Evolutionary conservation across 2,113 vertebrate genomes (phyloP).

Genomic region (Urocitellus parryii): DNA sequence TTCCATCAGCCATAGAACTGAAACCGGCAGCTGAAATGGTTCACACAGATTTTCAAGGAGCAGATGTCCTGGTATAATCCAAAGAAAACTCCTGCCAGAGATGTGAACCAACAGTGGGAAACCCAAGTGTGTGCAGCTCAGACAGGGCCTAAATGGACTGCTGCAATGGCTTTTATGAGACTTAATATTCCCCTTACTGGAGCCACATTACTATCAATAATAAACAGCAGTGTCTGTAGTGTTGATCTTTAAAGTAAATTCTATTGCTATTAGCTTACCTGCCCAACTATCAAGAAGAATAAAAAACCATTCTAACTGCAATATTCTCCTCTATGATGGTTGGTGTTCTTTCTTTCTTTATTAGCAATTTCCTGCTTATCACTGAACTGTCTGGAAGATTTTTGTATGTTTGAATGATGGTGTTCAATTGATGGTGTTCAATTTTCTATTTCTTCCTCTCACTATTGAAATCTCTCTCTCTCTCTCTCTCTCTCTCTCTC

Average conservation of each 20-base stretch:
- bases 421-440: constrained; percentile 26
- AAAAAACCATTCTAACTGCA: constrained; percentile 63
- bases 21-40: not conserved
- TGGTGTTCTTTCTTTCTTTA: constrained; percentile 32
- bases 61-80: constrained; percentile 49
- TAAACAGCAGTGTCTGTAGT: constrained; percentile 67
- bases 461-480: not conserved
- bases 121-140: not conserved
- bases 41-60: constrained; percentile 15
- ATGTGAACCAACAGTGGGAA: constrained; percentile 36
- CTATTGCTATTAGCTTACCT: constrained; percentile 83
- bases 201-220: constrained; percentile 78
- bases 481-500: not conserved
- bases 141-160: not conserved
- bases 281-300: constrained; percentile 80
- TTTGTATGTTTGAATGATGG: constrained; percentile 68
- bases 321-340: constrained; percentile 33
- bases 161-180: constrained; percentile 19
- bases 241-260: constrained; percentile 83
- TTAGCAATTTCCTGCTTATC: constrained; percentile 77
- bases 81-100: constrained; percentile 54
- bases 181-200: constrained; percentile 54
- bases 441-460: not conserved
- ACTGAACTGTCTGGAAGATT: constrained; percentile 65
- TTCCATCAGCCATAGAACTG: not conserved